Evolutionary conservation across 2,113 vertebrate species (phyloP).

Genomic region (Gila orcuttii): DNA sequence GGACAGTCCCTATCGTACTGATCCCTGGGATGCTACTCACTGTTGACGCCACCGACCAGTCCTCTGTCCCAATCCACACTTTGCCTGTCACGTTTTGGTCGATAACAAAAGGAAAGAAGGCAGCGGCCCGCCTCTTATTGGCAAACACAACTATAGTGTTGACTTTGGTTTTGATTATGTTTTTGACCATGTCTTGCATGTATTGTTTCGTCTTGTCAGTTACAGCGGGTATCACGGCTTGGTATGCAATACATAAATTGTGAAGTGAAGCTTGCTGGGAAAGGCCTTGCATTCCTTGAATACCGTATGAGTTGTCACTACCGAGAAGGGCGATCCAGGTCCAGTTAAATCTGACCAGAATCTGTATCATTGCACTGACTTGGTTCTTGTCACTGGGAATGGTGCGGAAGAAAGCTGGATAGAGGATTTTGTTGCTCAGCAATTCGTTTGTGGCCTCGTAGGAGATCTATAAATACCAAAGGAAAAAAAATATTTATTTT

Average conservation of each 20-base stretch:
- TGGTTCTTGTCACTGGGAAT: constrained; percentile 80
- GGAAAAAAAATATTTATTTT: background rate
- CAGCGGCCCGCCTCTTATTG: constrained; percentile 66
- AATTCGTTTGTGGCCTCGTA: constrained; percentile 78
- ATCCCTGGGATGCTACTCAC: constrained; percentile 72
- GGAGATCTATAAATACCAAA: constrained; percentile 72
- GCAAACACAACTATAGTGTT: constrained; percentile 79
- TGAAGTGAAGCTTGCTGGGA: constrained; percentile 49
- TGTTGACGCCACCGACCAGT: constrained; percentile 75
- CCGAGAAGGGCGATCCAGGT: constrained; percentile 80
- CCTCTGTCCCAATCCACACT: constrained; percentile 85
- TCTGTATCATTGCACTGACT: constrained; percentile 73
- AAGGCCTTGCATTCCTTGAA: constrained; percentile 73
- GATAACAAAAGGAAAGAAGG: constrained; percentile 74
- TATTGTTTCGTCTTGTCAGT: constrained; percentile 31
- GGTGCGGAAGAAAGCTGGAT: constrained; percentile 79
- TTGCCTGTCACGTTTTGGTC: constrained; percentile 70
- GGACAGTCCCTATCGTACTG: constrained; percentile 74
- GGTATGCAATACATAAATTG: constrained; percentile 79
- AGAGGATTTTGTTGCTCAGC: constrained; percentile 75
- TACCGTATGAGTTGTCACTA: constrained; percentile 80
- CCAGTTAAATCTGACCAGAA: constrained; percentile 77
- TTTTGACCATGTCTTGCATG: constrained; percentile 69
- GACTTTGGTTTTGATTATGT: constrained; percentile 69
- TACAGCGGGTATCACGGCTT: constrained; percentile 73